Conservation (phyloP, 1,140 invertebrate species). For the Apis florea region DNA sequence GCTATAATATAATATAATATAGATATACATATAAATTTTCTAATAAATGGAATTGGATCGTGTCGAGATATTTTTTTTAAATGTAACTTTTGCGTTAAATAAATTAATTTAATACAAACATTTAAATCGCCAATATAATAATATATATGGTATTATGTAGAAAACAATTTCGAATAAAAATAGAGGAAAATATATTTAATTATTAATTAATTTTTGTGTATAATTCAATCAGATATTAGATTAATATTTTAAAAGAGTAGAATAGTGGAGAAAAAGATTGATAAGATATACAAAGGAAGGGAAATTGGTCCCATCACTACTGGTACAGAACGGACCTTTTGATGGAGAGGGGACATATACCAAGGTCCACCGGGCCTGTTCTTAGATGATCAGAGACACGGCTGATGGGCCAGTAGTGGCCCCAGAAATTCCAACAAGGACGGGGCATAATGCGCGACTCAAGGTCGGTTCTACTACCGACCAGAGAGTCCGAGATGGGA, state of each 20-base stretch:
- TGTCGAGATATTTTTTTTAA: too few species aligned
- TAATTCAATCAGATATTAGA: background rate
- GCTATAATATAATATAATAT: too few species aligned
- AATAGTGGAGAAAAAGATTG: background rate
- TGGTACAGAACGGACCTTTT: background rate
- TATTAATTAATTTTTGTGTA: background rate
- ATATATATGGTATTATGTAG: too few species aligned
- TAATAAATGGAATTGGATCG: background rate
- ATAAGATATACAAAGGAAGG: background rate
- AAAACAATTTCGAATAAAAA: background rate
- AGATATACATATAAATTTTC: background rate
- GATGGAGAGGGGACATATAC: slow-evolving; percentile 38
- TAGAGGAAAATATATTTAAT: background rate
- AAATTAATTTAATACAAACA: background rate
- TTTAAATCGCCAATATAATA: too few species aligned
- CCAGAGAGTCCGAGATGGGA: slow-evolving; percentile 64
- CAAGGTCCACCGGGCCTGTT: slow-evolving; percentile 51
- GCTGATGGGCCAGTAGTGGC: slow-evolving; percentile 72
- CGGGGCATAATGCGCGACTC: slow-evolving; percentile 78
- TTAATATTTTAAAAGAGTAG: background rate
- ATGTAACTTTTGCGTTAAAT: too few species aligned
- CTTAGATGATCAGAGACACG: slow-evolving; percentile 70
- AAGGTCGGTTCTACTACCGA: slow-evolving; percentile 80
- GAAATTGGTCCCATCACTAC: slow-evolving; percentile 30
- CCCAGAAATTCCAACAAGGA: slow-evolving; percentile 80